Evolutionary conservation across 1,140 invertebrate species (phyloP).

Genomic region (Orius insidiosus): DNA sequence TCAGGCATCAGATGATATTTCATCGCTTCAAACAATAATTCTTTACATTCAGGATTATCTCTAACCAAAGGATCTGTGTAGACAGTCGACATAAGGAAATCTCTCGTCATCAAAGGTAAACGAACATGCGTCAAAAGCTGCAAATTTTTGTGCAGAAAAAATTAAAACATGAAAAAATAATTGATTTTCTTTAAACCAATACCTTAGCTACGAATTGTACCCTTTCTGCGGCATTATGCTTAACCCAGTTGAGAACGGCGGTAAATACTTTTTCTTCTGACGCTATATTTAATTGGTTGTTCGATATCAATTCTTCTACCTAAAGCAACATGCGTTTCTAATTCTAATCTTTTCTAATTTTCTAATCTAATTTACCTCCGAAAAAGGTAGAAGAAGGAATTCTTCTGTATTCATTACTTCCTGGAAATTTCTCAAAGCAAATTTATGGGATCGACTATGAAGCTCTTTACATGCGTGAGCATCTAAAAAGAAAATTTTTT

Average conservation of each 20-base stretch:
- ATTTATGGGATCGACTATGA: conserved; percentile 42
- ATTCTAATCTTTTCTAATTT: background rate
- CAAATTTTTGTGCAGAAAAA: conserved; percentile 13
- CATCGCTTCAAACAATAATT: conserved; percentile 80
- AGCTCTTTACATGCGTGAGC: conserved; percentile 47
- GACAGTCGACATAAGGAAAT: conserved; percentile 45
- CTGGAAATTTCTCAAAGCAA: conserved; percentile 49
- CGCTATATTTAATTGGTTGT: conserved; percentile 43
- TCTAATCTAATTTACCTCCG: conserved; percentile 31
- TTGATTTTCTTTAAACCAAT: too few species aligned
- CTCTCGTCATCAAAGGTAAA: conserved; percentile 41
- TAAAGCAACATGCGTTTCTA: conserved; percentile 19
- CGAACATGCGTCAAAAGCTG: conserved; percentile 46
- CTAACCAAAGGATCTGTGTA: conserved; percentile 44
- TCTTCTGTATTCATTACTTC: conserved; percentile 50
- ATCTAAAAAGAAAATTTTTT: conserved; percentile 26
- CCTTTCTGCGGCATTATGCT: conserved; percentile 38
- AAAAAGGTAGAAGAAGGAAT: conserved; percentile 42
- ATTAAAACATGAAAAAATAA: too few species aligned
- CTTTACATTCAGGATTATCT: conserved; percentile 53
- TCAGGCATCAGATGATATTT: conserved; percentile 65
- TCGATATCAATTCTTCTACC: conserved; percentile 47
- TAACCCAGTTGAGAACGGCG: conserved; percentile 45
- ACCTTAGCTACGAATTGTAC: conserved; percentile 35
- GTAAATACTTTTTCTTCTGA: conserved; percentile 47